Evolutionary conservation across 2,113 vertebrate species (phyloP), one percentile per base, ranked within the genome.

Genomic region (Puntigrus tetrazona): DNA sequence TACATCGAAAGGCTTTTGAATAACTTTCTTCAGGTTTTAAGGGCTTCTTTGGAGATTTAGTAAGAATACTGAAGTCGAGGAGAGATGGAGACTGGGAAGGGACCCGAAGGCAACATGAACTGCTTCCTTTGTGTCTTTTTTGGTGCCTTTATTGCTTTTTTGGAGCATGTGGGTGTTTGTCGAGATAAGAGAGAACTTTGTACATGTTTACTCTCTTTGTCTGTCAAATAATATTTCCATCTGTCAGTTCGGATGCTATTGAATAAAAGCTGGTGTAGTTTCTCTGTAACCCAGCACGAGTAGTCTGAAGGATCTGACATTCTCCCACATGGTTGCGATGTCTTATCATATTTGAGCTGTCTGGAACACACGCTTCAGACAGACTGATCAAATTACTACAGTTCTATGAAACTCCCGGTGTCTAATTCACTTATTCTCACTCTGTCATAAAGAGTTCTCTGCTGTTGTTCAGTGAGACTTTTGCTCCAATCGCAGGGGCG

Each of bases 321-420:
- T 87, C 47, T 84, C 80, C 75, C 36, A 70, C 36, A 14, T 43
- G 36, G 59, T 47, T 81, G 61, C 57, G 52, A 34, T 75, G 77
- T 27, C 70, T 81, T 81, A 75, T 85, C 70, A 81, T 85, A 78
- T 87, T 82, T 81, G 78, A 78, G 65, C 72, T 76, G 77, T 77
- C 70, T 84, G 63, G 76, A 84, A 72, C 83, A 72, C 65, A 69
- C 22, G 20, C 59, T 61, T 81, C 84, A 85, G 78, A 85, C 78
- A 74, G 55, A 61, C 79, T 77, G 50, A 82, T 82, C 38, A 81
- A 77, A 82, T 87, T 74, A 87, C 38, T 16, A 38, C 82, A 11
- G 38, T 29, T 84, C 75, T 82, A 47, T 74, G 81, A 84, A 82
- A 7, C 52, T 72, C 18, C 34, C 27, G 2, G 14, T 31, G 52